Evolutionary conservation across 2,888 invertebrate species (phyloP).

Genomic region (Euphydryas editha): DNA sequence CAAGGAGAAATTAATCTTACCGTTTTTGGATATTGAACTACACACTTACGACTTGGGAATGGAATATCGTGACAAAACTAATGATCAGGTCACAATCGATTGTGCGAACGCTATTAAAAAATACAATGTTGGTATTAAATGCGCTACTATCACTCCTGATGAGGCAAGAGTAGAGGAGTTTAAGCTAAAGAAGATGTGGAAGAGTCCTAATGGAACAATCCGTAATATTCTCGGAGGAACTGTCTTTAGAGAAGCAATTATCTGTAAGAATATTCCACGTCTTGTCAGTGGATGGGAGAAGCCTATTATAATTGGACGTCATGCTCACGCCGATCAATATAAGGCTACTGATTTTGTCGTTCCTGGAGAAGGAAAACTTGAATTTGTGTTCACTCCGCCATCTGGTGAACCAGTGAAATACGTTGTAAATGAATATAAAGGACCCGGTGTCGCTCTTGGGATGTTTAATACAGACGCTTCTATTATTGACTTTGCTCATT

Average conservation of each 20-base stretch:
- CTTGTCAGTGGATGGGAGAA: constrained; percentile 97
- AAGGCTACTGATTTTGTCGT: constrained; percentile 98
- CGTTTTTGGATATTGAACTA: constrained; percentile 97
- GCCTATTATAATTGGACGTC: constrained; percentile 99
- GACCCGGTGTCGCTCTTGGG: constrained; percentile 95
- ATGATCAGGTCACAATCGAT: constrained; percentile 97
- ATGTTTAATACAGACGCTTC: constrained; percentile 99
- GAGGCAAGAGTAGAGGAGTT: constrained; percentile 97
- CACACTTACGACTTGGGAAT: constrained; percentile 98
- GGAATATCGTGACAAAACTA: constrained; percentile 96
- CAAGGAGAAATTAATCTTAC: constrained; percentile 97
- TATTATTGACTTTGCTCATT: constrained; percentile 96
- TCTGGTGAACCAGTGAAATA: constrained; percentile 87
- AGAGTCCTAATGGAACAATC: constrained; percentile 94
- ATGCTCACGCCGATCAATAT: constrained; percentile 99
- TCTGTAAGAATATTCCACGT: constrained; percentile 96
- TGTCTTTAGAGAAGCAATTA: constrained; percentile 93
- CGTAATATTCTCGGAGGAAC: constrained; percentile 94
- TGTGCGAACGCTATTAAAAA: constrained; percentile 98
- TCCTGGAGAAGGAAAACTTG: constrained; percentile 94
- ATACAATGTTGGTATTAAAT: constrained; percentile 99
- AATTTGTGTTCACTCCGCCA: constrained; percentile 90
- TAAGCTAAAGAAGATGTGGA: constrained; percentile 95
- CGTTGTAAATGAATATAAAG: constrained; percentile 92
- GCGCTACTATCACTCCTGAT: constrained; percentile 99